A percentile compares a stretch with the other conserved stretches of the same genome.
These are phyloP conservation scores for Blastomussa wellsi DNA, from an alignment of 92 coral and sea anemone genomes.

Conservation along the genomic window DNA sequence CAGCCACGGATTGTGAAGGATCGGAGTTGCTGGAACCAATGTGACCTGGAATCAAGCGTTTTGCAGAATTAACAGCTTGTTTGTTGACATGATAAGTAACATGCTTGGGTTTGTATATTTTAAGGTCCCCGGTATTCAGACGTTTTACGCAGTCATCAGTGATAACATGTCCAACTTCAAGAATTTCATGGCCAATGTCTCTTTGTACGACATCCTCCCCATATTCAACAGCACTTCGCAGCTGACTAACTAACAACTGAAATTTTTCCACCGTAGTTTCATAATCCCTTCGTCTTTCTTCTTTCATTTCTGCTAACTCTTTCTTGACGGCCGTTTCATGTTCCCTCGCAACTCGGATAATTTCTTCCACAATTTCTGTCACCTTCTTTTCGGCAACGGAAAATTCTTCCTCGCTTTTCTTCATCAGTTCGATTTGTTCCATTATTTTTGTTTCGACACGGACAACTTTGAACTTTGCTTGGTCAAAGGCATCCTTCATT, in stretches of 20 bases:
- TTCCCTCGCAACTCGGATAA: background rate
- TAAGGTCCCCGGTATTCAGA: background rate
- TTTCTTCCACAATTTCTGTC: background rate
- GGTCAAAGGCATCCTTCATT: background rate
- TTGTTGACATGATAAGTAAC: background rate
- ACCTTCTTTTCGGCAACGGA: background rate
- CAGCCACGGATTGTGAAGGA: background rate
- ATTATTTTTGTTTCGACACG: background rate
- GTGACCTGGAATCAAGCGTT: background rate
- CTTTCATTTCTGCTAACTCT: background rate
- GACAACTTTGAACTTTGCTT: background rate
- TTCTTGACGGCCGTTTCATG: background rate
- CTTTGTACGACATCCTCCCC: background rate
- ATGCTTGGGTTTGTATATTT: background rate
- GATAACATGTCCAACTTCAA: background rate
- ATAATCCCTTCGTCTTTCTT: background rate
- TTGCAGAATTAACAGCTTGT: background rate
- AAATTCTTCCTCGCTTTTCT: background rate
- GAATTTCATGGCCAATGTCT: background rate
- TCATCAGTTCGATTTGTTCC: background rate
- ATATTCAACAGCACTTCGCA: background rate
- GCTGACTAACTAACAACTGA: background rate
- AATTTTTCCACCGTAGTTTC: background rate
- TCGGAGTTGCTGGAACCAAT: background rate
- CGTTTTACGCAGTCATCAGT: background rate